Evolutionary conservation across 1,140 invertebrate genomes (phyloP).

Genomic region (Venustaconcha ellipsiformis): DNA sequence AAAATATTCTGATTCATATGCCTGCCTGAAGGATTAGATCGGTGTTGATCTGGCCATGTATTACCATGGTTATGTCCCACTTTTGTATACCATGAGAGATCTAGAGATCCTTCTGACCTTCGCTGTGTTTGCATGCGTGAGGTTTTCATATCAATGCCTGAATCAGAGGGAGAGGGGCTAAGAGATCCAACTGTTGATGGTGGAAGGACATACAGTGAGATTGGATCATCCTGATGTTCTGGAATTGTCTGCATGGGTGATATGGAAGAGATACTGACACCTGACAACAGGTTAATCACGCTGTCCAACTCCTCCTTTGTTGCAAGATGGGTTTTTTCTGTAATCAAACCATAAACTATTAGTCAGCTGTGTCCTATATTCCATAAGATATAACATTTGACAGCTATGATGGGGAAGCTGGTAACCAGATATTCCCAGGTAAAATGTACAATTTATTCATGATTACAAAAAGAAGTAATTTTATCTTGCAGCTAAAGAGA

Average conservation of each 20-base stretch:
- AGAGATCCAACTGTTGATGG: background rate
- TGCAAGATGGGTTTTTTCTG: constrained; percentile 35
- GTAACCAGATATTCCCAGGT: too few species aligned
- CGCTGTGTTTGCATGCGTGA: constrained; percentile 40
- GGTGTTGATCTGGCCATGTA: constrained; percentile 50
- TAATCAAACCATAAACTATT: too few species aligned
- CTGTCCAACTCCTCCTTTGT: constrained; percentile 62
- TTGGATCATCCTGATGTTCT: constrained; percentile 37
- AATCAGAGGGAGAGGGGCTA: constrained; percentile 14
- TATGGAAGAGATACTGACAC: constrained; percentile 20
- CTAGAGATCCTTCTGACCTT: constrained; percentile 59
- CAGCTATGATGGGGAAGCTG: too few species aligned
- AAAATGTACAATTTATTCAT: too few species aligned
- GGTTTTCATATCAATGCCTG: background rate
- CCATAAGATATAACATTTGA: too few species aligned
- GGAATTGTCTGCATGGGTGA: constrained; percentile 44
- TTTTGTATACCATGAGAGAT: constrained; percentile 40
- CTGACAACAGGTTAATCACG: constrained; percentile 62
- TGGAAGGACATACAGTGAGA: constrained; percentile 42
- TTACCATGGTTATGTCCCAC: constrained; percentile 29
- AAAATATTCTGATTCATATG: constrained; percentile 1
- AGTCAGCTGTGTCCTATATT: too few species aligned
- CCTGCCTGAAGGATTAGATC: constrained; percentile 51
- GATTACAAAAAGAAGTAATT: too few species aligned
- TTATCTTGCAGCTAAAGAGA: too few species aligned